Conservation (phyloP, 1,140 invertebrate species). For the Eupristina koningsbergeri region DNA sequence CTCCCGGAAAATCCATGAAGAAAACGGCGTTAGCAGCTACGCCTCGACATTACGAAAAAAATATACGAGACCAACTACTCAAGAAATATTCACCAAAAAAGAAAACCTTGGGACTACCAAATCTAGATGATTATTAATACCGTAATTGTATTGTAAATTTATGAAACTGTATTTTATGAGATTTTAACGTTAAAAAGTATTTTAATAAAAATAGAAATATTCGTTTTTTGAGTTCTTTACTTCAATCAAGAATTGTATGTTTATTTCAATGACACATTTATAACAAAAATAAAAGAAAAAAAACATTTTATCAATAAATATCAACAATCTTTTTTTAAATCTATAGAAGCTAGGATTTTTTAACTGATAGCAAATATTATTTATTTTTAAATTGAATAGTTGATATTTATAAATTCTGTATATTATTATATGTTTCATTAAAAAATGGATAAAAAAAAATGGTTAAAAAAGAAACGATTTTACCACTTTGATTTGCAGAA, state of each 20-base stretch:
- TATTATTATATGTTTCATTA: no score
- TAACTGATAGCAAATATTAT: no score
- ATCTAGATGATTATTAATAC: slow-evolving; percentile 60
- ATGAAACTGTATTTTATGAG: not conserved
- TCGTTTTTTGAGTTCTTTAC: not conserved
- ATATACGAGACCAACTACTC: slow-evolving; percentile 52
- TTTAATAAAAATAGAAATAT: not conserved
- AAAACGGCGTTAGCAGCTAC: slow-evolving; percentile 55
- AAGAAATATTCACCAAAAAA: slow-evolving; percentile 50
- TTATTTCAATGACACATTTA: not conserved
- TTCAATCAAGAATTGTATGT: not conserved
- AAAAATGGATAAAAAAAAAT: no score
- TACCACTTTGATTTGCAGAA: no score
- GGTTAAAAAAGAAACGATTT: no score
- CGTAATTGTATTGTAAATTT: not conserved
- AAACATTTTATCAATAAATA: no score
- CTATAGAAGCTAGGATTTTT: no score
- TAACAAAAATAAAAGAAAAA: no score
- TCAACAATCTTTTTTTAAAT: no score
- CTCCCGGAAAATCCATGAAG: slow-evolving; percentile 47
- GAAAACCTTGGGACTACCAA: slow-evolving; percentile 55
- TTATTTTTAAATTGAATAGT: no score
- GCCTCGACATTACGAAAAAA: slow-evolving; percentile 53
- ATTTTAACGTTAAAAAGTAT: not conserved
- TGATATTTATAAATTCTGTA: no score